Evolutionary conservation across 2,888 invertebrate genomes (phyloP).

Genomic region (Ochropleura plecta): DNA sequence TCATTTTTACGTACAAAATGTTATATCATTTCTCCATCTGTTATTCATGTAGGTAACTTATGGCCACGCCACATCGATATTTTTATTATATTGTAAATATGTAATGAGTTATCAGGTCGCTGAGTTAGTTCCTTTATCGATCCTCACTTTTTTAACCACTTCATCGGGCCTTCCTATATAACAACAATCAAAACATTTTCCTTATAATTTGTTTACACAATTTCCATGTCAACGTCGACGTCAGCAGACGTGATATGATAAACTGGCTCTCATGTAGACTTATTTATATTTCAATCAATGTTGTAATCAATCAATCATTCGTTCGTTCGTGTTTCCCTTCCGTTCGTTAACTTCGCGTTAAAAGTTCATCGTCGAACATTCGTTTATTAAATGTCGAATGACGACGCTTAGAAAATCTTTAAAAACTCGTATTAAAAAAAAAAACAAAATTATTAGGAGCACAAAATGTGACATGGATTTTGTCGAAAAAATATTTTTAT

Average conservation of each 20-base stretch:
- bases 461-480: not conserved
- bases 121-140: conserved; percentile 7
- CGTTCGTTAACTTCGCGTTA: conserved; percentile 58
- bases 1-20: conserved; percentile 1
- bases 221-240: conserved; percentile 9
- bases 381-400: not conserved
- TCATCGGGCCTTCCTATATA: conserved; percentile 9
- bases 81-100: conserved; percentile 15
- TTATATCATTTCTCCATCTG: not conserved
- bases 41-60: not conserved
- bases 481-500: not conserved
- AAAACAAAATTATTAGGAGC: not conserved
- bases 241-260: conserved; percentile 14
- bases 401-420: too few relatives aligned
- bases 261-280: conserved; percentile 28
- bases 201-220: conserved; percentile 22
- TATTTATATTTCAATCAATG: conserved; percentile 60
- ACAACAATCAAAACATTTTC: conserved; percentile 15
- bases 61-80: not conserved
- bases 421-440: not conserved
- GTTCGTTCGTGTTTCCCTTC: conserved; percentile 38
- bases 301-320: conserved; percentile 59
- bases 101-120: not conserved
- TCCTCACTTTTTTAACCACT: conserved; percentile 11
- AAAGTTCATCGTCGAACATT: conserved; percentile 51